phyloP scores from a whole-genome alignment of 2,888 invertebrate species.

The Chymomyza amoena region DNA sequence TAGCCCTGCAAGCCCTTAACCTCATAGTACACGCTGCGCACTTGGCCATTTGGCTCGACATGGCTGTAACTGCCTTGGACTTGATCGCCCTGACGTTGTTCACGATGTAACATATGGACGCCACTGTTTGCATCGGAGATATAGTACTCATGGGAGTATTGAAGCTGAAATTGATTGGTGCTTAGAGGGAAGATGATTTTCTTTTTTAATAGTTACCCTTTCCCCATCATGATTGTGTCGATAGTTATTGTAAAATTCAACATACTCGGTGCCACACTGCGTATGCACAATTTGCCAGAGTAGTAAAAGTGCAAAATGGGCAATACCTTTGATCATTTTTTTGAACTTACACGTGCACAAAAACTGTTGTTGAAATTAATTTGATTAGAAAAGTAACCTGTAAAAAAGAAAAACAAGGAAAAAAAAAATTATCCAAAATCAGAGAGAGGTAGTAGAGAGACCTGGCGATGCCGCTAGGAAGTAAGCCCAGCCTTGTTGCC shows the following conservation, averaged over 20 bases:
- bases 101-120: constrained; percentile 74
- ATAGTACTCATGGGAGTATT: constrained; percentile 72
- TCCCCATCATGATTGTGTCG: constrained; percentile 73
- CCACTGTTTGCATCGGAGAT: constrained; percentile 70
- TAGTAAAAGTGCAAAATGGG: constrained; percentile 16
- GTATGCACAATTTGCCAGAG: constrained; percentile 56
- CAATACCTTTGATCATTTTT: constrained; percentile 14
- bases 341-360: constrained; percentile 45
- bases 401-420: constrained; percentile 16
- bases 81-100: constrained; percentile 67
- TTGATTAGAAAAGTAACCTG: constrained; percentile 54
- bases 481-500: constrained; percentile 5
- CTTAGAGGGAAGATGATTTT: too few relatives aligned
- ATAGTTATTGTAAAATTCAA: constrained; percentile 73
- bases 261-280: constrained; percentile 57
- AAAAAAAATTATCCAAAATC: constrained; percentile 10
- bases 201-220: constrained; percentile 65
- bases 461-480: neutral
- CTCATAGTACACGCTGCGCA: constrained; percentile 74
- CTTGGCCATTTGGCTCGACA: constrained; percentile 73
- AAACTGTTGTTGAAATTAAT: constrained; percentile 61
- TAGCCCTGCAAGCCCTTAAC: constrained; percentile 47
- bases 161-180: constrained; percentile 63
- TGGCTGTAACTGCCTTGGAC: constrained; percentile 73
- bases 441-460: neutral